A percentile compares a stretch with the other conserved stretches of the same genome.
Evolutionary conservation across 2,797 vertebrate species (phyloP).

Genomic region (Fistularia commersonii): DNA sequence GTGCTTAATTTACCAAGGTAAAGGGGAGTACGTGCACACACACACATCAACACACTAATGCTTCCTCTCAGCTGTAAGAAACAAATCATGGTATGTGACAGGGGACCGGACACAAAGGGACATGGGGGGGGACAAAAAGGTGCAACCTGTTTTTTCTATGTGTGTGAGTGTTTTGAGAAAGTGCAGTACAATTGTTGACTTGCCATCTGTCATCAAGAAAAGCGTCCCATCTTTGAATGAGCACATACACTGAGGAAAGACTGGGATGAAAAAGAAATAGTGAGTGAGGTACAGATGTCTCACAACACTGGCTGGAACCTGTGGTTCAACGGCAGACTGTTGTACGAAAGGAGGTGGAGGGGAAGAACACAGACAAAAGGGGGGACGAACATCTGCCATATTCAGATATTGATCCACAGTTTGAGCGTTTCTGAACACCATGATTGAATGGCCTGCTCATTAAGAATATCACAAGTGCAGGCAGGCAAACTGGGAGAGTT

Average conservation of each 20-base stretch:
- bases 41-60: slow-evolving; percentile 27
- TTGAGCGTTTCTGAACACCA: slow-evolving; percentile 55
- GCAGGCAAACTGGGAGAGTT: slow-evolving; percentile 4
- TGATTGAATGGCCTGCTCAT: slow-evolving; percentile 45
- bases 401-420: slow-evolving; percentile 57
- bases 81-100: slow-evolving; percentile 58
- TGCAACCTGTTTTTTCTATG: too few relatives aligned
- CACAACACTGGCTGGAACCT: slow-evolving; percentile 46
- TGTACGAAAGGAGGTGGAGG: slow-evolving; percentile 73
- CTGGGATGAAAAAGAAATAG: slow-evolving; percentile 54
- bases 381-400: slow-evolving; percentile 61
- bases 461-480: slow-evolving; percentile 20
- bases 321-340: slow-evolving; percentile 81
- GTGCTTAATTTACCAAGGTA: slow-evolving; percentile 69
- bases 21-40: slow-evolving; percentile 27
- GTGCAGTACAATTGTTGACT: slow-evolving; percentile 94
- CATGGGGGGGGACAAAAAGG: slow-evolving; percentile 39
- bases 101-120: slow-evolving; percentile 51
- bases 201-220: slow-evolving; percentile 96
- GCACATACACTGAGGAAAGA: slow-evolving; percentile 49
- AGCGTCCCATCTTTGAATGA: slow-evolving; percentile 40
- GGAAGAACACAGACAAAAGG: slow-evolving; percentile 47
- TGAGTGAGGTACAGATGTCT: slow-evolving; percentile 77
- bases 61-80: slow-evolving; percentile 42
- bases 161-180: slow-evolving; percentile 51